Base-by-base conservation (phyloP, 2,888 invertebrate species). In the Drosophila diplacantha region DNA sequence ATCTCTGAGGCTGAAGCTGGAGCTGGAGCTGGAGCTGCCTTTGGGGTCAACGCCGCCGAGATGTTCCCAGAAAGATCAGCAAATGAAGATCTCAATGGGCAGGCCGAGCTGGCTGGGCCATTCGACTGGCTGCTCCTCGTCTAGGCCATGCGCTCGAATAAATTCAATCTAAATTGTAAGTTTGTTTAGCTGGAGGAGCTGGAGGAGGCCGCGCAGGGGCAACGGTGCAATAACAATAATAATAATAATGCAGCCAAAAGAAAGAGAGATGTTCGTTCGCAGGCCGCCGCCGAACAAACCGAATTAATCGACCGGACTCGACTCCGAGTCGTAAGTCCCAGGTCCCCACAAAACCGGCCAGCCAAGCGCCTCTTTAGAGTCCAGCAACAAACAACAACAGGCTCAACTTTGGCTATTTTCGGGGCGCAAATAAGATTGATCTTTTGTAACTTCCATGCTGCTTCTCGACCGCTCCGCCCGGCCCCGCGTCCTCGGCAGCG, bases 51-150 rank as follows among this genome's bases (percentile, higher is more conserved):
- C 75, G 75, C 74, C 75, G 82, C 82, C 73, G 78, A 86, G 85
- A 86, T 86, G 86, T 86, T 86, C 85, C 86, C 85, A 86, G 83
- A 85, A 81, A 85, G 85, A 86, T 85, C 86, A 77, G 76, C 76
- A 82, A 85, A 85, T 86, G 84, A 86, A 86, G 86, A 85, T 86
- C 85, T 85, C 85, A 84, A 85, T 79, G 75, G 60, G 60, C 60
- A 16, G 60, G 54, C 57, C 58, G 16, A 41, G 59, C 47, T 60
- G 47, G 49, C 59, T 22, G 37, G 39, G 29, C 37, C 54, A 54
- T 50, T 29, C 41, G 59, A 24, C 57, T 64, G 77, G 77, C 79
- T 81, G 78, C 73, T 73, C 68, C 77, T 78, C 72, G 76, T 75
- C 79, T 76, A 76, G 75, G 74, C 64, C 39, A 68, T 72, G 76